Evolutionary conservation across 2,888 invertebrate genomes (phyloP).

Genomic region (Synergus japonicus): DNA sequence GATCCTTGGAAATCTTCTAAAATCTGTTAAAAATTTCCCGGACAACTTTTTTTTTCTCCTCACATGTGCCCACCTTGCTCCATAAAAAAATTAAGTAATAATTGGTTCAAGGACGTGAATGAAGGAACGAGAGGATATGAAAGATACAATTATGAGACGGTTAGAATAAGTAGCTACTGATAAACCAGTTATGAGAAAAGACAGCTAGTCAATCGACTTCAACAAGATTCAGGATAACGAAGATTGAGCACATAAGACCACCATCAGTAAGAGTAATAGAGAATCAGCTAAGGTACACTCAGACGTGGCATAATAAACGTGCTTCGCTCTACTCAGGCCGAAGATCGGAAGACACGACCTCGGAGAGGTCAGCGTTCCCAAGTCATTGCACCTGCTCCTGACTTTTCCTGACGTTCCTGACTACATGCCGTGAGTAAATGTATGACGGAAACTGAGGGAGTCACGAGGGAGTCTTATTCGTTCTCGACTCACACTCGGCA

Average conservation of each 20-base stretch:
- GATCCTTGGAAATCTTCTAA: too few relatives aligned
- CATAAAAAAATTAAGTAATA: too few relatives aligned
- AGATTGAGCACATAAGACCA: background rate
- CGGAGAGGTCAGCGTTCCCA: slow-evolving; percentile 8
- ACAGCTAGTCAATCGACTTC: background rate
- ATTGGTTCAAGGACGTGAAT: background rate
- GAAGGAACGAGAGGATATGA: background rate
- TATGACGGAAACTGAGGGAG: background rate
- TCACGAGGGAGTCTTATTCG: background rate
- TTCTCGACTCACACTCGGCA: background rate
- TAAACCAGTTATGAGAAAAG: background rate
- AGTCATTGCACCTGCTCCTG: slow-evolving; percentile 49
- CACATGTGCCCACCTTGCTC: too few relatives aligned
- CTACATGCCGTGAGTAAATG: background rate
- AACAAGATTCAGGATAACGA: background rate
- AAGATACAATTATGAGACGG: background rate
- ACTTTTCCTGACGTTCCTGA: slow-evolving; percentile 42
- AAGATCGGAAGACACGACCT: background rate
- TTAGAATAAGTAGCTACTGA: background rate
- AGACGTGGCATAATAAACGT: background rate
- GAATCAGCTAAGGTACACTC: background rate
- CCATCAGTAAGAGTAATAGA: background rate
- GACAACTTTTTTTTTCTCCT: too few relatives aligned
- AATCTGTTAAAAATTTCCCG: too few relatives aligned
- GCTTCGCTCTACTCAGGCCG: too few relatives aligned